A percentile compares a stretch with the other conserved stretches of the same genome.
These are phyloP conservation scores for Calliopsis andreniformis DNA, from an alignment of 1,140 invertebrate species.

Conservation along the genomic window DNA sequence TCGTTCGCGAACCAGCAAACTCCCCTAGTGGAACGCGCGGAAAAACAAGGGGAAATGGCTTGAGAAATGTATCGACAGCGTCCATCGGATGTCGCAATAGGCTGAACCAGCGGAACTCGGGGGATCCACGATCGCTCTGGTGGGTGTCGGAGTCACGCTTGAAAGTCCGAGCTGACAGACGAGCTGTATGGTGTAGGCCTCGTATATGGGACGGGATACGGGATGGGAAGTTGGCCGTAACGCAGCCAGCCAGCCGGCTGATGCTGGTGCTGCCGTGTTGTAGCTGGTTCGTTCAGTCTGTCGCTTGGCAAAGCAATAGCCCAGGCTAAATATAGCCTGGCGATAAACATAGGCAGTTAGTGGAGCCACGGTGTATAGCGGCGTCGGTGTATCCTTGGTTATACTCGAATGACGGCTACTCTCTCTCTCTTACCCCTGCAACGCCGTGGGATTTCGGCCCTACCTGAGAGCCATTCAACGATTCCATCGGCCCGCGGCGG, in stretches of 20 bases:
- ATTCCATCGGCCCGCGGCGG: conserved; percentile 2
- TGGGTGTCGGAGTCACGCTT: conserved; percentile 25
- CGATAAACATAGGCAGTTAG: conserved; percentile 76
- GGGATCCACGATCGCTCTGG: conserved; percentile 3
- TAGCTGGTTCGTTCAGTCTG: conserved; percentile 53
- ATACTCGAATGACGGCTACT: conserved; percentile 43
- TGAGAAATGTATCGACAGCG: not conserved
- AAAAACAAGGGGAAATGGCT: not conserved
- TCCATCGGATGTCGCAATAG: not conserved
- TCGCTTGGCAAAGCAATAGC: conserved; percentile 73
- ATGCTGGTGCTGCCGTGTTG: conserved; percentile 20
- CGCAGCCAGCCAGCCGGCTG: not conserved
- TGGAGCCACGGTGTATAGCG: conserved; percentile 62
- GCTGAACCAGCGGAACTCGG: not conserved
- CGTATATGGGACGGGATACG: conserved; percentile 29
- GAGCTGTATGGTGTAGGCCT: conserved; percentile 4
- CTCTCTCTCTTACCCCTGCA: conserved; percentile 26
- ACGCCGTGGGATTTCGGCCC: conserved; percentile 40
- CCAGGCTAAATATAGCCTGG: conserved; percentile 72
- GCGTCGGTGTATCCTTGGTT: conserved; percentile 66
- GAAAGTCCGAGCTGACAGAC: not conserved
- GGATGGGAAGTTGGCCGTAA: conserved; percentile 23
- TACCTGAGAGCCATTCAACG: conserved; percentile 45
- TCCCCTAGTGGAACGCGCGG: not conserved
- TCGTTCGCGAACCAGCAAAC: not conserved